A percentile compares a stretch with the other conserved stretches of the same genome.
Conservation (phyloP, 2,888 invertebrate species). For the Eupelmus urozonus region DNA sequence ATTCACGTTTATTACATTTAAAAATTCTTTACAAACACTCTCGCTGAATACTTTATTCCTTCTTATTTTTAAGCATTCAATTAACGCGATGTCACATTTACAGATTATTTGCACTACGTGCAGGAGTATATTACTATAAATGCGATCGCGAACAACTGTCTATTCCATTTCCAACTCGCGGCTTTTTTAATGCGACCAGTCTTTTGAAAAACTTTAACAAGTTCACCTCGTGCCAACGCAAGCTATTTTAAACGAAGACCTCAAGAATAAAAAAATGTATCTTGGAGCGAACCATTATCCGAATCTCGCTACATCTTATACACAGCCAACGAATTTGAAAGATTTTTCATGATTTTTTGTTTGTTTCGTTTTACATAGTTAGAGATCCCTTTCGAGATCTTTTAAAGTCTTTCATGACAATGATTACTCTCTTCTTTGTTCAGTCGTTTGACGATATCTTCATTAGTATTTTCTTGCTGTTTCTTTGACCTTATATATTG, state of each 20-base stretch:
- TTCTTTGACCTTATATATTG: constrained; percentile 70
- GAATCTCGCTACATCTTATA: constrained; percentile 56
- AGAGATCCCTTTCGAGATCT: constrained; percentile 48
- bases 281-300: constrained; percentile 47
- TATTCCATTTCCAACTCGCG: constrained; percentile 31
- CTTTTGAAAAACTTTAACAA: constrained; percentile 56
- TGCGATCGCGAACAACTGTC: neutral
- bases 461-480: constrained; percentile 21
- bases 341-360: constrained; percentile 50
- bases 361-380: constrained; percentile 49
- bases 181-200: constrained; percentile 49
- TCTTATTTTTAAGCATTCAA: constrained; percentile 30
- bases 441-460: constrained; percentile 54
- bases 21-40: constrained; percentile 53
- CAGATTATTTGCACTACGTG: constrained; percentile 13
- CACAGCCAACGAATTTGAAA: constrained; percentile 61
- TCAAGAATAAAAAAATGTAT: constrained; percentile 54
- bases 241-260: constrained; percentile 51
- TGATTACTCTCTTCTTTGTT: constrained; percentile 41
- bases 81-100: constrained; percentile 30
- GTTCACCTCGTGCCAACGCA: constrained; percentile 50
- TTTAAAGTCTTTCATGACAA: constrained; percentile 51
- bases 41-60: constrained; percentile 43
- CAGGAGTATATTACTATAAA: constrained; percentile 26
- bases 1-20: constrained; percentile 48